Evolutionary conservation across 1,140 invertebrate genomes (phyloP).

Genomic region (Apis mellifera): DNA sequence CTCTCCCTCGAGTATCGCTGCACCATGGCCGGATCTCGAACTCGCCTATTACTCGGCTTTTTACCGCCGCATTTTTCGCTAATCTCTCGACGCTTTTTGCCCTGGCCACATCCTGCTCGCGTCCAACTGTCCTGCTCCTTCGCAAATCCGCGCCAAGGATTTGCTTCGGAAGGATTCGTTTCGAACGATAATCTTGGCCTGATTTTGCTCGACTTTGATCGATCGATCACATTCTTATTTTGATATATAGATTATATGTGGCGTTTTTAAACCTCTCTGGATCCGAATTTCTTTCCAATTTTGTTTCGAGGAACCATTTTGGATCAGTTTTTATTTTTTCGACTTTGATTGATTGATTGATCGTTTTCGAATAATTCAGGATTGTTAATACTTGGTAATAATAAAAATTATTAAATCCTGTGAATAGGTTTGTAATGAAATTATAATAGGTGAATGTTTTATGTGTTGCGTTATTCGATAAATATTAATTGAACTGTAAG

Average conservation of each 20-base stretch:
- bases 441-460: too few species aligned
- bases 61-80: constrained; percentile 26
- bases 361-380: too few species aligned
- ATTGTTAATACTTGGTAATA: neutral
- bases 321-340: too few species aligned
- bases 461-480: too few species aligned
- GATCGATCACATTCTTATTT: neutral
- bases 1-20: constrained; percentile 45
- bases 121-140: neutral
- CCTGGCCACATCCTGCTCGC: neutral
- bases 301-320: too few species aligned
- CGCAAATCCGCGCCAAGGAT: neutral
- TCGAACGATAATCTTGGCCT: neutral
- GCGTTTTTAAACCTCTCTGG: too few species aligned
- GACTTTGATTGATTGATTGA: neutral
- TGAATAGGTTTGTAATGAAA: too few species aligned
- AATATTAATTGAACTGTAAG: too few species aligned
- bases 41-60: constrained; percentile 34
- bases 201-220: neutral
- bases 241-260: too few species aligned
- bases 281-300: too few species aligned
- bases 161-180: neutral
- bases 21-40: constrained; percentile 6
- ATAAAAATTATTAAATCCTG: too few species aligned
- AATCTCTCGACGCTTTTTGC: constrained; percentile 7